Conservation (phyloP, 1,140 invertebrate genomes). For the Helicoverpa armigera region DNA sequence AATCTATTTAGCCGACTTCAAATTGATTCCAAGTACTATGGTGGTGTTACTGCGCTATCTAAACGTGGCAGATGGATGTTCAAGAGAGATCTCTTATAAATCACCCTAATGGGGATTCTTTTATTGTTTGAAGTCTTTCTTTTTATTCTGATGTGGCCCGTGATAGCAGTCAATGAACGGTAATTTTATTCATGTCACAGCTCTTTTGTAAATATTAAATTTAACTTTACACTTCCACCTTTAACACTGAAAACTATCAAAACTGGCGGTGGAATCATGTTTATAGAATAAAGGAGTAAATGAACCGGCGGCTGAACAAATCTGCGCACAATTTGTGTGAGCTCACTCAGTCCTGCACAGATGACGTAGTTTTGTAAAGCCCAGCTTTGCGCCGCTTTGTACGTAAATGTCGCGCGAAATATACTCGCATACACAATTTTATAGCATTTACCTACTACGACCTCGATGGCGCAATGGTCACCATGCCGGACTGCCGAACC, state of each 20-base stretch:
- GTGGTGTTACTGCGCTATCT: neutral
- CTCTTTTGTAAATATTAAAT: neutral
- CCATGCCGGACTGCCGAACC: too few relatives aligned
- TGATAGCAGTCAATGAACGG: too few relatives aligned
- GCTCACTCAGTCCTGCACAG: slow-evolving; percentile 23
- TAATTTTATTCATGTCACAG: too few relatives aligned
- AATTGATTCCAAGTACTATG: slow-evolving; percentile 31
- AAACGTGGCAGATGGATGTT: neutral
- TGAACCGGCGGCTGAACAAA: slow-evolving; percentile 30
- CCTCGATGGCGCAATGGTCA: too few relatives aligned
- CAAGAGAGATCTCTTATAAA: neutral
- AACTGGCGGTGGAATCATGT: slow-evolving; percentile 7
- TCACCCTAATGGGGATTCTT: neutral
- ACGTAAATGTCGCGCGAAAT: too few relatives aligned
- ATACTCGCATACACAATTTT: neutral
- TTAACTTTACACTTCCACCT: neutral
- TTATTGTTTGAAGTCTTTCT: neutral
- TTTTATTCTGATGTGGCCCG: neutral
- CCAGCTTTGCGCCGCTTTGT: too few relatives aligned
- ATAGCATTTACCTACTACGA: too few relatives aligned
- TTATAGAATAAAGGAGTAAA: slow-evolving; percentile 32
- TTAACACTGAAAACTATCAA: neutral
- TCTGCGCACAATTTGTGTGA: slow-evolving; percentile 31
- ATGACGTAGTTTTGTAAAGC: neutral
- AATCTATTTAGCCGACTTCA: slow-evolving; percentile 36